phyloP scores from a whole-genome alignment of 2,797 vertebrate genomes.

The Enteromius anoplus region DNA sequence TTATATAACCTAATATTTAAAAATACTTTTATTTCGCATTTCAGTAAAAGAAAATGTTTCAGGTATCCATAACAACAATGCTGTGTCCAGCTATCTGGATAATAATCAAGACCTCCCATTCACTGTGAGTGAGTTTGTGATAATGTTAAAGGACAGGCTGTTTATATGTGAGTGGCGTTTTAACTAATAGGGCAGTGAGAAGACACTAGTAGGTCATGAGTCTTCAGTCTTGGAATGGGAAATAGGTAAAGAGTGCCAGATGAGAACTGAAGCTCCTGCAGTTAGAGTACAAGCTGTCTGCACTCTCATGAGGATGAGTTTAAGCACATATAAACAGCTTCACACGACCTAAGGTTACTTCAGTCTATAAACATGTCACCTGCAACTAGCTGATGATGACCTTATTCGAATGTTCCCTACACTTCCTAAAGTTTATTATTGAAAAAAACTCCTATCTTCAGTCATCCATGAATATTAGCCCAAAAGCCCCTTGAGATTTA shows the following conservation, averaged over 20 bases:
- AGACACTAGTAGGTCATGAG: conserved; percentile 34
- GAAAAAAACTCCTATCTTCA: conserved; percentile 4
- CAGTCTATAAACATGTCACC: conserved; percentile 16
- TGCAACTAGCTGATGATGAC: conserved; percentile 10
- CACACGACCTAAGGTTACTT: conserved; percentile 16
- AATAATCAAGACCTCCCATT: conserved; percentile 20
- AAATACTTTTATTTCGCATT: not conserved
- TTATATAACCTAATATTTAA: not conserved
- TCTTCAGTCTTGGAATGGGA: conserved; percentile 29
- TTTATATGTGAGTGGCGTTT: conserved; percentile 8
- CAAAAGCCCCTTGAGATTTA: conserved; percentile 6
- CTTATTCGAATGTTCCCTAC: not conserved
- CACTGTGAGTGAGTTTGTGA: not conserved
- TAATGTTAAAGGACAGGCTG: not conserved
- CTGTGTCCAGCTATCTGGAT: not conserved
- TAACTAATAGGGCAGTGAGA: conserved; percentile 20
- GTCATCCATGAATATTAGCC: conserved; percentile 10
- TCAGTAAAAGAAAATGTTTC: not conserved
- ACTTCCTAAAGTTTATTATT: conserved; percentile 8
- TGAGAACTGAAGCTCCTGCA: not conserved
- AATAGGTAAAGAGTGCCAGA: conserved; percentile 18
- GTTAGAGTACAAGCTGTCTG: conserved; percentile 7
- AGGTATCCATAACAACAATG: not conserved
- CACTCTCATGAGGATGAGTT: conserved; percentile 6
- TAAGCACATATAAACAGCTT: conserved; percentile 16